Base-by-base conservation (phyloP, 2,888 invertebrate species). In the Scaptomyza cyrtandrae region DNA sequence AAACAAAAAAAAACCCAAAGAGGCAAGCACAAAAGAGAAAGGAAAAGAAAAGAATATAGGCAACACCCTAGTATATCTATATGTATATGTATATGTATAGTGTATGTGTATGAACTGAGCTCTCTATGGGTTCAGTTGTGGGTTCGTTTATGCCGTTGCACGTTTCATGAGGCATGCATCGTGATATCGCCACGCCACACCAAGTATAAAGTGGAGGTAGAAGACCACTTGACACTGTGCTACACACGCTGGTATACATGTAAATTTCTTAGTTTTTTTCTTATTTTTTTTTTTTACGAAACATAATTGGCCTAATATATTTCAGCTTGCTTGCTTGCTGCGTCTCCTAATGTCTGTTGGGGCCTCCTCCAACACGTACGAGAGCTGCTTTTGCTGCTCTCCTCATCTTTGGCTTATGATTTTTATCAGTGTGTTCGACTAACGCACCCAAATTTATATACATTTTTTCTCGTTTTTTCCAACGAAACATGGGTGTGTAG, bases 251-350 rank as follows among this genome's bases (percentile, higher is more conserved):
- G 19, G 19, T 19, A 66, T 69, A 62, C 64, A 79, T 89, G 89
- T 87, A 81, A 70, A 89, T 88, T 84, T 87, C 4, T 67, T 61
- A 48, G 75, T 45, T 50, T 24, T 62, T 14, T 33, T 69, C n/a
- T n/a, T n/a, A n/a, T 45, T 50, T 24, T 62, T 45, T 50, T 24
- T 62, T 61, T 53, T 14, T 35, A 27, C 66, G 13, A 57, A 87
- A 79, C 82, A 89, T 89, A 85, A 85, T 89, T 85, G 89, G 86
- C 86, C 89, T 72, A 89, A 85, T 85, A 89, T 79, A 75, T 77
- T 79, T 82, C 55, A 71, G 81, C 71, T 70, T 19, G 78, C 71
- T 70, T 19, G 78, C 70, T 69, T 70, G 75, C 59, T 60, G 60
- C 66, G 63, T 75, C 61, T 75, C 61, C 58, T 57, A 70, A 65